Evolutionary conservation across 2,888 invertebrate species (phyloP).

Genomic region (Chouioia cunea): DNA sequence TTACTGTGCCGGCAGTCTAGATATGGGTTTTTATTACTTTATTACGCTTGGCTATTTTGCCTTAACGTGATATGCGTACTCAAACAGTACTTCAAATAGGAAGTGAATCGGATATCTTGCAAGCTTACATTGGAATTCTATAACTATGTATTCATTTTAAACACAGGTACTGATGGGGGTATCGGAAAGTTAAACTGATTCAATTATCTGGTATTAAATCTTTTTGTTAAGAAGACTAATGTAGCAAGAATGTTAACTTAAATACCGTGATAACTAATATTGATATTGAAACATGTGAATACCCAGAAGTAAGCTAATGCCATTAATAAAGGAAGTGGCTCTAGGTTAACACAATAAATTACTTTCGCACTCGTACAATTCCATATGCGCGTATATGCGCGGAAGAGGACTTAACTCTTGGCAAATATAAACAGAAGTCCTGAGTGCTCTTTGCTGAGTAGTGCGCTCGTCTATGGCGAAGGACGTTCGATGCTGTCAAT

Average conservation of each 20-base stretch:
- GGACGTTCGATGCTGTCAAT: constrained; percentile 19
- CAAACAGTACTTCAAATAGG: no score
- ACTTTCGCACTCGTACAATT: constrained; percentile 6
- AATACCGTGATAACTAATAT: background rate
- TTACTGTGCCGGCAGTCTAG: no score
- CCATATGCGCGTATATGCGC: background rate
- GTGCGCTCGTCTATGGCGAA: background rate
- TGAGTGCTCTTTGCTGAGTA: background rate
- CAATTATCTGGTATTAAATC: no score
- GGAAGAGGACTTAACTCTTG: constrained; percentile 12
- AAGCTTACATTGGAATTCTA: no score
- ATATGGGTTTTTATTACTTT: no score
- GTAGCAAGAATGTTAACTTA: background rate
- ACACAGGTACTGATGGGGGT: no score
- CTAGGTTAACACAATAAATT: constrained; percentile 8
- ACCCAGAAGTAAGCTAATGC: constrained; percentile 5
- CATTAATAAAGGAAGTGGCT: constrained; percentile 4
- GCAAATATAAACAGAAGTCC: constrained; percentile 22
- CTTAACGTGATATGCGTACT: no score
- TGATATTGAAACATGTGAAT: background rate
- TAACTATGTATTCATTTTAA: no score
- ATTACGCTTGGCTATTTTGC: no score
- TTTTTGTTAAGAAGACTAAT: no score
- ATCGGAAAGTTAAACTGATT: no score
- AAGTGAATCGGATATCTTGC: no score